These are phyloP conservation scores for Portevinia maculata DNA, from an alignment of 2,888 invertebrate species.

Conservation along the genomic window DNA sequence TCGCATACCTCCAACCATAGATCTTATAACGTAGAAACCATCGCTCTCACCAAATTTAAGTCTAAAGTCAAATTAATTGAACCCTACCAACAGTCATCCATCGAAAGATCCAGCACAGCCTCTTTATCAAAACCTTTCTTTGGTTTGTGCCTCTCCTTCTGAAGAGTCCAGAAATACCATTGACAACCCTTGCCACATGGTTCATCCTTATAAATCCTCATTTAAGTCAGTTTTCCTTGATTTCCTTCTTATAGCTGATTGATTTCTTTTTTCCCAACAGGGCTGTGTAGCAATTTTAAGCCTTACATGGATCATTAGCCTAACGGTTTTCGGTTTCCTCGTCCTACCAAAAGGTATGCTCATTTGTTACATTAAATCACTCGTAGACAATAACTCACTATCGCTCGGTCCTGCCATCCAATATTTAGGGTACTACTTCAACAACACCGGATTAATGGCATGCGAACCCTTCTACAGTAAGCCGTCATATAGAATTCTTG, in stretches of 20 bases:
- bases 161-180: too few species aligned
- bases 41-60: too few species aligned
- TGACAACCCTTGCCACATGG: neutral
- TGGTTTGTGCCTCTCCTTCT: too few species aligned
- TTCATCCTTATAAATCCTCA: neutral
- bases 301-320: conserved; percentile 92
- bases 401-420: neutral
- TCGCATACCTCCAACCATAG: too few species aligned
- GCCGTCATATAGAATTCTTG: conserved; percentile 88
- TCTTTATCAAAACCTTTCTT: too few species aligned
- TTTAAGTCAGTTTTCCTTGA: neutral
- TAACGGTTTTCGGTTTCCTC: conserved; percentile 91
- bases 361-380: conserved; percentile 48
- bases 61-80: too few species aligned
- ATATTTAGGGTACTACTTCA: conserved; percentile 90
- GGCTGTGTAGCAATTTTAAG: conserved; percentile 93
- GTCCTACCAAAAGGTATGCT: conserved; percentile 89
- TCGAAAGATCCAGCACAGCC: too few species aligned
- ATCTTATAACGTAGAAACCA: too few species aligned
- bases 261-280: conserved; percentile 83
- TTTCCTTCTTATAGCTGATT: neutral
- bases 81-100: too few species aligned
- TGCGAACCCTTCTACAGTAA: conserved; percentile 94
- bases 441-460: conserved; percentile 92
- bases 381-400: conserved; percentile 42